Percentiles rank a stretch among this genome's conserved stretches.
Evolutionary conservation across 2,113 vertebrate genomes (phyloP).

Genomic region (Ochotona curzoniae): DNA sequence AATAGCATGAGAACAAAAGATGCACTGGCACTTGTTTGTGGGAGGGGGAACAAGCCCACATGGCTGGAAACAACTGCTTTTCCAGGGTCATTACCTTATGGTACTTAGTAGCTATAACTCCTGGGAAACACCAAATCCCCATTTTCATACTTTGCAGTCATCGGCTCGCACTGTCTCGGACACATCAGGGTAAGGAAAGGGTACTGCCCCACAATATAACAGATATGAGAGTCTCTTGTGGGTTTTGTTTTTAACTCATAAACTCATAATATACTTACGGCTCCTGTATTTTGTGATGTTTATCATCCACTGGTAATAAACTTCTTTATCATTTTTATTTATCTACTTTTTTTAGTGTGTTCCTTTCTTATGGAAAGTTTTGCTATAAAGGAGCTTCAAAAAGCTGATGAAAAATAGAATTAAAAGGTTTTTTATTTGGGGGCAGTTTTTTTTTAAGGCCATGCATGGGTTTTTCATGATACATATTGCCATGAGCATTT

Average conservation of each 20-base stretch:
- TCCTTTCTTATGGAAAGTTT: slow-evolving; percentile 10
- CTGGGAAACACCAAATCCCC: neutral
- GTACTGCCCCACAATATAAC: neutral
- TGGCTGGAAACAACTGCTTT: neutral
- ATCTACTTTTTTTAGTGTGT: slow-evolving; percentile 27
- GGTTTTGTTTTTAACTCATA: neutral
- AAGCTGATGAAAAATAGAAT: too few species aligned
- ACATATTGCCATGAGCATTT: too few species aligned
- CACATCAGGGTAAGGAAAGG: slow-evolving; percentile 28
- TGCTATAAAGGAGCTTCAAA: neutral
- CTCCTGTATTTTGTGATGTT: neutral
- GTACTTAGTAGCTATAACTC: neutral
- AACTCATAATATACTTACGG: neutral
- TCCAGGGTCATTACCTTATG: neutral
- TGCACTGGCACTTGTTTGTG: neutral
- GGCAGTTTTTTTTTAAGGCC: too few species aligned
- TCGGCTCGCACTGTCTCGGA: neutral
- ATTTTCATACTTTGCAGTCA: slow-evolving; percentile 51
- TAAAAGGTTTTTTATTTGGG: too few species aligned
- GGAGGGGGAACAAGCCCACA: neutral
- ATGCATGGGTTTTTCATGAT: too few species aligned
- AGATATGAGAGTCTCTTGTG: slow-evolving; percentile 15
- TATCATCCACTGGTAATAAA: neutral
- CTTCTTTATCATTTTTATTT: neutral
- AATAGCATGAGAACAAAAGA: too few species aligned